phyloP scores from a whole-genome alignment of 2,797 vertebrate species.

The Tenualosa thibaudeaui region DNA sequence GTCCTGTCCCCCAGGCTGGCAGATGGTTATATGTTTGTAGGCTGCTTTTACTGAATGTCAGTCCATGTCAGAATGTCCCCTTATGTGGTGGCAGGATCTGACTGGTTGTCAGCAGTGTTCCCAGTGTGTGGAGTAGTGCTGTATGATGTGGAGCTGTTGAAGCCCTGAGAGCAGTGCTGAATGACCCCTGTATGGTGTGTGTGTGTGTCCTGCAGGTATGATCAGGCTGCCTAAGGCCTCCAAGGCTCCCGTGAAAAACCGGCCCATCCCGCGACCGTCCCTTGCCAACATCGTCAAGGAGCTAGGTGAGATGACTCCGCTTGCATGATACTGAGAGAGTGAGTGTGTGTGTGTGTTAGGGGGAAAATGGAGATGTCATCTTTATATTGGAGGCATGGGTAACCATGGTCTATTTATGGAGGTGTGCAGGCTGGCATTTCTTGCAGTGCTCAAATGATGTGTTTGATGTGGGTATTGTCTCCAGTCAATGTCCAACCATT shows the following conservation, averaged over 20 bases:
- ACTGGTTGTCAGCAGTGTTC: too few species aligned
- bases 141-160: too few species aligned
- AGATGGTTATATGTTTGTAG: too few species aligned
- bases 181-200: too few species aligned
- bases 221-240: conserved; percentile 91
- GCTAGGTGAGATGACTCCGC: conserved; percentile 75
- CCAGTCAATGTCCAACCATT: too few species aligned
- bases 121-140: too few species aligned
- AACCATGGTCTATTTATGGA: not conserved
- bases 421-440: not conserved
- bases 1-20: too few species aligned
- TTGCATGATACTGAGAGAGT: not conserved
- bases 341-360: not conserved
- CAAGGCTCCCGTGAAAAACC: conserved; percentile 84
- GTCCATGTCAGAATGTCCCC: too few species aligned
- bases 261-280: conserved; percentile 80
- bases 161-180: too few species aligned
- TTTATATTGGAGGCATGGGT: not conserved
- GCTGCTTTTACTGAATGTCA: too few species aligned
- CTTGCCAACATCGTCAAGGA: conserved; percentile 89
- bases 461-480: too few species aligned
- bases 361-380: not conserved
- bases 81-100: too few species aligned
- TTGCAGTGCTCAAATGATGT: not conserved
- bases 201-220: conserved; percentile 75